phyloP scores from a whole-genome alignment of 2,797 vertebrate genomes.

The Pipistrellus pygmaeus region DNA sequence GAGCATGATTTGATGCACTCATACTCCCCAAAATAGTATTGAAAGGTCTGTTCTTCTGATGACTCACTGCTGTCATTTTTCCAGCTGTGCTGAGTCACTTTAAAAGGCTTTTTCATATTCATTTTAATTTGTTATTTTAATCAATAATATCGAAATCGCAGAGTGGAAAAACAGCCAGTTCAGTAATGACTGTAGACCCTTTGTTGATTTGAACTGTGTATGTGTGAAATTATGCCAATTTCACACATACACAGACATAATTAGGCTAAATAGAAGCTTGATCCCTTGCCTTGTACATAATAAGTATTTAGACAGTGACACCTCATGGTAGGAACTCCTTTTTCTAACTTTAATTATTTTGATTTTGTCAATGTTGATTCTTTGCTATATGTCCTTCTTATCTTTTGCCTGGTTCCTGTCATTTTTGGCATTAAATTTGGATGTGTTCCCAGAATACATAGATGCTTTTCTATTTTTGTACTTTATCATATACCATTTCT shows the following conservation, averaged over 20 bases:
- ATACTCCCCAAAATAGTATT: constrained; percentile 68
- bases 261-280: constrained; percentile 72
- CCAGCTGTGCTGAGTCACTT: constrained; percentile 38
- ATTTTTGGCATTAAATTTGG: constrained; percentile 47
- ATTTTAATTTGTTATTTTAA: constrained; percentile 81
- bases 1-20: constrained; percentile 67
- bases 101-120: constrained; percentile 56
- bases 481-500: not conserved
- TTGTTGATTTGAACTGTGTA: constrained; percentile 64
- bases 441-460: constrained; percentile 18
- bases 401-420: constrained; percentile 23
- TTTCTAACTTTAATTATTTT: constrained; percentile 44
- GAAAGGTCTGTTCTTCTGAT: constrained; percentile 45
- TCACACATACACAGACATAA: constrained; percentile 71
- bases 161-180: constrained; percentile 61
- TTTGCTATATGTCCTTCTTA: not conserved
- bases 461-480: not conserved
- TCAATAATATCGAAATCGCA: constrained; percentile 80
- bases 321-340: constrained; percentile 64
- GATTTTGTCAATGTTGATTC: constrained; percentile 20
- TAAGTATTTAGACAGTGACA: constrained; percentile 74
- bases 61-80: not conserved
- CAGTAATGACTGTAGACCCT: constrained; percentile 64
- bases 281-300: not conserved
- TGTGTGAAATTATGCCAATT: constrained; percentile 65